A percentile compares a stretch with the other conserved stretches of the same genome.
These are phyloP conservation scores for Dendrocincla tyrannina DNA, from an alignment of 2,797 vertebrate genomes.

Conservation along the genomic window DNA sequence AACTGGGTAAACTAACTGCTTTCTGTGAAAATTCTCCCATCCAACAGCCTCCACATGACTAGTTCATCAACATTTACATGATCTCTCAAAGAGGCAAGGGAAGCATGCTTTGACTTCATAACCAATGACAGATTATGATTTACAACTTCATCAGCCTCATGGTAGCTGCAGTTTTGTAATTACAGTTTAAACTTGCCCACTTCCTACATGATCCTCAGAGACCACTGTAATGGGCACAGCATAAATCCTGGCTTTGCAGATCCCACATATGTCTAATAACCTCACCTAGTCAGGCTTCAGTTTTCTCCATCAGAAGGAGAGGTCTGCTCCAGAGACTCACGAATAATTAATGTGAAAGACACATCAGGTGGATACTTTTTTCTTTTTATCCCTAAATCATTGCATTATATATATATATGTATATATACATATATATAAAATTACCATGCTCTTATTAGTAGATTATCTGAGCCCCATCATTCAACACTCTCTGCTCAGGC, in stretches of 20 bases:
- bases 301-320: neutral
- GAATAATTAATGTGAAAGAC: neutral
- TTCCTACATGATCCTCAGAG: neutral
- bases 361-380: neutral
- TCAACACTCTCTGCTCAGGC: neutral
- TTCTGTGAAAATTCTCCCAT: neutral
- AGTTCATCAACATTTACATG: neutral
- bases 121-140: neutral
- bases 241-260: neutral
- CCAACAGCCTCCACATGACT: neutral
- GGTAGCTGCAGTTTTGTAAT: neutral
- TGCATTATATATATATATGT: neutral
- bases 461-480: neutral
- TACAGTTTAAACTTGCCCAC: neutral
- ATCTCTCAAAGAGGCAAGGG: neutral
- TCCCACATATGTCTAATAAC: neutral
- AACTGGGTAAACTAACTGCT: neutral
- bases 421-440: neutral
- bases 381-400: neutral
- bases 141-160: neutral
- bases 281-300: neutral
- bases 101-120: neutral
- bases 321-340: neutral
- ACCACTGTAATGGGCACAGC: neutral
- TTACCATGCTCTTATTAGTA: neutral